Evolutionary conservation across 2,888 invertebrate genomes (phyloP), one percentile per base, ranked within the genome.

Genomic region (Chrysopilus asiliformis): DNA sequence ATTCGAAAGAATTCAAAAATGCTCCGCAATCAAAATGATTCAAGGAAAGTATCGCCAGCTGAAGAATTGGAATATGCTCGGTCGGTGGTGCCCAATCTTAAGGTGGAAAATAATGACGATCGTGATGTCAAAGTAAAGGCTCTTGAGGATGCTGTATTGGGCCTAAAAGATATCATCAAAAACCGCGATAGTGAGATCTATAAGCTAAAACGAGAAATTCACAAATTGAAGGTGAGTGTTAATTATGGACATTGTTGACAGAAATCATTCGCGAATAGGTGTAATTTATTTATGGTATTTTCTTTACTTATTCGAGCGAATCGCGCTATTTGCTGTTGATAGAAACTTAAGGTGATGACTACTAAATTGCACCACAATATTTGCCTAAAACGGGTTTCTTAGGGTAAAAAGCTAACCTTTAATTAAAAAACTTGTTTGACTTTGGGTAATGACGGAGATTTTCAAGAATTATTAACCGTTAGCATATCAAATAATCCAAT

Each of bases 181-280:
- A 58, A 57, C 26, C 67, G 69, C 40, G 75, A 76, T 42, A 62
- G 65, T 25, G 73, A 75, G 53, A 67, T 79, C 32, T 51, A 67
- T 24, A 68, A 71, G 47, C 58, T 79, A 28, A 71, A 75, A 52
- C 64, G 76, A 36, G 80, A 81, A 60, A 71, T 79, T 34, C 76
- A 80, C 56, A 79, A 80, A 56, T 58, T 79, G 31, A 76, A 74
- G 70, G 75, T 74, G 55, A 64, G 62, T 54, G n/a, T n/a, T n/a
- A n/a, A n/a, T n/a, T n/a, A n/a, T n/a, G n/a, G n/a, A n/a, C n/a
- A n/a, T n/a, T n/a, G 10, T 22, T 22, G 22, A 22, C 22, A 22
- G 10, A 22, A 10, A 22, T 22, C 7, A 22, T 22, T 22, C 10
- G 22, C 22, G 10, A 7, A 8, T 22, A 22, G 22, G 10, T 22